Conservation (phyloP, 2,113 vertebrate genomes). For the Vicugna pacos region DNA sequence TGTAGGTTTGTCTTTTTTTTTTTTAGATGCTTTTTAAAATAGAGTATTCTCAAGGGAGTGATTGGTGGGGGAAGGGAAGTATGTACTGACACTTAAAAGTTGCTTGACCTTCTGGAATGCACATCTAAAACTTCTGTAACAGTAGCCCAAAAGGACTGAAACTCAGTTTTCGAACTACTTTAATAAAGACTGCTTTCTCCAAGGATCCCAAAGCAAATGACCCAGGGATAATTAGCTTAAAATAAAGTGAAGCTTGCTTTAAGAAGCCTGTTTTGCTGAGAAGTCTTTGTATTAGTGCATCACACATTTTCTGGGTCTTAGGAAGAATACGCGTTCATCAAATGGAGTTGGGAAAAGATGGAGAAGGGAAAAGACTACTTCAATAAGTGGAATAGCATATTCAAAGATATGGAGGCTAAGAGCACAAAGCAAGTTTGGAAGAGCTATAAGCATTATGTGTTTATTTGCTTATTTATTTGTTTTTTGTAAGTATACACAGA, state of each 20-base stretch:
- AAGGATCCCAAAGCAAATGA: slow-evolving; percentile 4
- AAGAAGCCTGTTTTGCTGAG: background rate
- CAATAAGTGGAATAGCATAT: background rate
- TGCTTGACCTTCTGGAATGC: slow-evolving; percentile 82
- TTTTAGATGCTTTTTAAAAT: slow-evolving; percentile 78
- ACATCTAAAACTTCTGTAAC: slow-evolving; percentile 84
- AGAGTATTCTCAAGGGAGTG: slow-evolving; percentile 75
- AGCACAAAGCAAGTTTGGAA: background rate
- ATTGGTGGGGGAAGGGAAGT: slow-evolving; percentile 66
- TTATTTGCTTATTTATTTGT: background rate
- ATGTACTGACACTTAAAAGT: slow-evolving; percentile 72
- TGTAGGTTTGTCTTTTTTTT: slow-evolving; percentile 64
- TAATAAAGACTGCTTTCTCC: slow-evolving; percentile 35
- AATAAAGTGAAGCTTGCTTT: slow-evolving; percentile 17
- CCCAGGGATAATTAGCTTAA: slow-evolving; percentile 13
- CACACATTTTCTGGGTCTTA: background rate
- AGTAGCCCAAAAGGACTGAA: slow-evolving; percentile 76
- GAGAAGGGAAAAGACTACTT: background rate
- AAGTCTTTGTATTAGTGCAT: background rate
- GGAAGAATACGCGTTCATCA: background rate
- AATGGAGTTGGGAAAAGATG: background rate
- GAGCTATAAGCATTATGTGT: background rate
- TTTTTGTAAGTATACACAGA: background rate
- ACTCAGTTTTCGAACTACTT: background rate
- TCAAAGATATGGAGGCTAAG: background rate